phyloP scores from a whole-genome alignment of 2,797 vertebrate species.

The Halcyon badia region DNA sequence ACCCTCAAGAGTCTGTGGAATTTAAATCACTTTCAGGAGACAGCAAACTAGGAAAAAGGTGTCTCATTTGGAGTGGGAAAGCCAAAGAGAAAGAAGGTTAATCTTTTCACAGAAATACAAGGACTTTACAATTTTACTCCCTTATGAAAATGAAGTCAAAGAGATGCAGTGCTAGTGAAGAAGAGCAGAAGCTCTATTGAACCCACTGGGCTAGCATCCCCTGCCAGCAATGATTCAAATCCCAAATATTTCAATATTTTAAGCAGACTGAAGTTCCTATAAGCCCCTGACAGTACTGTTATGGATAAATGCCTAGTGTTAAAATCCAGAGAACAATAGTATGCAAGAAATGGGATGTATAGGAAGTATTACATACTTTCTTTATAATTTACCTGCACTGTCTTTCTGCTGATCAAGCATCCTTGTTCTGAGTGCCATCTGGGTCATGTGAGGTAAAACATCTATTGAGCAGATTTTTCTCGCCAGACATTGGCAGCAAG shows the following conservation, averaged over 20 bases:
- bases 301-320: not conserved
- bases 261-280: not conserved
- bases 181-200: slow-evolving; percentile 45
- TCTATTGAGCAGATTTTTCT: slow-evolving; percentile 33
- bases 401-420: not conserved
- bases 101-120: not conserved
- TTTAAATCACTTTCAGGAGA: not conserved
- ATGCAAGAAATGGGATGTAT: not conserved
- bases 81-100: not conserved
- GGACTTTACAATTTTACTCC: not conserved
- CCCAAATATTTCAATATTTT: slow-evolving; percentile 43
- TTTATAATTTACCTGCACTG: not conserved
- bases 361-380: not conserved
- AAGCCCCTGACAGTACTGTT: slow-evolving; percentile 1
- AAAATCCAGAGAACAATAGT: not conserved
- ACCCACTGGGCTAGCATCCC: not conserved
- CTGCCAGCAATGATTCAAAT: slow-evolving; percentile 47
- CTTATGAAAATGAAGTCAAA: not conserved
- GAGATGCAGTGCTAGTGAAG: not conserved
- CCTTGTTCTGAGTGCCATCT: not conserved
- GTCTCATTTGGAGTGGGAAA: not conserved
- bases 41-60: not conserved
- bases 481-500: slow-evolving; percentile 34
- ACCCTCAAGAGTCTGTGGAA: not conserved
- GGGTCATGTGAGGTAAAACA: slow-evolving; percentile 57